Evolutionary conservation across 2,113 vertebrate species (phyloP).

Genomic region (Melanocharis versteri): DNA sequence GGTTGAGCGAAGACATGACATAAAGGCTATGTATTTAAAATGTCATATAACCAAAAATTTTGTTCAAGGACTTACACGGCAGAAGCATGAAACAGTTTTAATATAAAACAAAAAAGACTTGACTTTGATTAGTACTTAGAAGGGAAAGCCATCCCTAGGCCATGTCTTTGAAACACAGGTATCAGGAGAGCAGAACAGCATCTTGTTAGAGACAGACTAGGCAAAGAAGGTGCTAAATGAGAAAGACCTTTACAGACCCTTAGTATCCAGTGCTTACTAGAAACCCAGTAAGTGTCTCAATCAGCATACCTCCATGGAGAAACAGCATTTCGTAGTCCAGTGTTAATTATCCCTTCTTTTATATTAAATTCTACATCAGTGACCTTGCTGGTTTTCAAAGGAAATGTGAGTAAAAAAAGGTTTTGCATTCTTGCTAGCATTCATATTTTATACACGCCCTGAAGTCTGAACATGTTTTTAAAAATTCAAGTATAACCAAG

Average conservation of each 20-base stretch:
- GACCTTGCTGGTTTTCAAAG: not conserved
- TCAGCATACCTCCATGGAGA: not conserved
- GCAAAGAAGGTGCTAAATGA: not conserved
- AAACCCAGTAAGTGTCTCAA: not conserved
- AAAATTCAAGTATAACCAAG: constrained; percentile 9
- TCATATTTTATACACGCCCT: not conserved
- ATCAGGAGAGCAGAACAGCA: not conserved
- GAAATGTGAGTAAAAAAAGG: not conserved
- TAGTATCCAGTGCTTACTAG: not conserved
- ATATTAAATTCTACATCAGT: not conserved
- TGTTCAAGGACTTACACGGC: not conserved
- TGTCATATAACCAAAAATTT: not conserved
- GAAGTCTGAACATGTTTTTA: not conserved
- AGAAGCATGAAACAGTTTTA: not conserved
- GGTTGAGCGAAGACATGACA: not conserved
- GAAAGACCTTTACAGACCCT: not conserved
- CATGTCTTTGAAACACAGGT: not conserved
- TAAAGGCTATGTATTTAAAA: not conserved
- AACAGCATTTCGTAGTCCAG: not conserved
- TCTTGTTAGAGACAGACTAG: not conserved
- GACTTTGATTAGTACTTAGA: not conserved
- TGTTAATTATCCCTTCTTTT: not conserved
- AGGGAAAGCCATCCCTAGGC: not conserved
- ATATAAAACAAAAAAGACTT: not conserved
- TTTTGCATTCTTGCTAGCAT: not conserved